Evolutionary conservation across 2,797 vertebrate genomes (phyloP).

Genomic region (Macropus fuliginosus): DNA sequence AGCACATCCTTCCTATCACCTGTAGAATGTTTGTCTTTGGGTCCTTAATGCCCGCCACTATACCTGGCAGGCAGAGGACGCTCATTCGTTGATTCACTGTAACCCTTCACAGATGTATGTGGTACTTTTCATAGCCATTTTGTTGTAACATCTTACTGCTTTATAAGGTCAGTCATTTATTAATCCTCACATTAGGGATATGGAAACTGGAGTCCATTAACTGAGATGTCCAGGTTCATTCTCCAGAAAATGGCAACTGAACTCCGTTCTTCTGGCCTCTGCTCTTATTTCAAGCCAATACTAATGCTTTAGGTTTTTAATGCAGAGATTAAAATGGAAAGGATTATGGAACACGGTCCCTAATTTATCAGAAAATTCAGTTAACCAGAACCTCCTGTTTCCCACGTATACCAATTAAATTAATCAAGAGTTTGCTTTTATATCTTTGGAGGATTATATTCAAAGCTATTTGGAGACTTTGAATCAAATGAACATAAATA

Average conservation of each 20-base stretch:
- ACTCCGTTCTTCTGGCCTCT: background rate
- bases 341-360: no score
- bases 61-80: background rate
- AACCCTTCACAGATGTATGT: background rate
- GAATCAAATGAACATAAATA: no score
- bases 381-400: background rate
- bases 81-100: background rate
- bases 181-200: conserved; percentile 46
- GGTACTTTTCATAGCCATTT: conserved; percentile 44
- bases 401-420: background rate
- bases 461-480: no score
- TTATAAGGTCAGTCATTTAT: conserved; percentile 8
- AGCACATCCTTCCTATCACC: background rate
- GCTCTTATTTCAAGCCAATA: background rate
- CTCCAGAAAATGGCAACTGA: background rate
- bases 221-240: conserved; percentile 45
- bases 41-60: background rate
- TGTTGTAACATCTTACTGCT: conserved; percentile 2
- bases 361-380: background rate
- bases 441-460: no score
- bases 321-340: no score
- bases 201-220: conserved; percentile 37
- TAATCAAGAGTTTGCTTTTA: background rate
- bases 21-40: background rate
- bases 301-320: no score